Percentiles rank a stretch among this genome's conserved stretches.
Conservation (phyloP, 2,888 invertebrate genomes). For the Platypus cylindrus region DNA sequence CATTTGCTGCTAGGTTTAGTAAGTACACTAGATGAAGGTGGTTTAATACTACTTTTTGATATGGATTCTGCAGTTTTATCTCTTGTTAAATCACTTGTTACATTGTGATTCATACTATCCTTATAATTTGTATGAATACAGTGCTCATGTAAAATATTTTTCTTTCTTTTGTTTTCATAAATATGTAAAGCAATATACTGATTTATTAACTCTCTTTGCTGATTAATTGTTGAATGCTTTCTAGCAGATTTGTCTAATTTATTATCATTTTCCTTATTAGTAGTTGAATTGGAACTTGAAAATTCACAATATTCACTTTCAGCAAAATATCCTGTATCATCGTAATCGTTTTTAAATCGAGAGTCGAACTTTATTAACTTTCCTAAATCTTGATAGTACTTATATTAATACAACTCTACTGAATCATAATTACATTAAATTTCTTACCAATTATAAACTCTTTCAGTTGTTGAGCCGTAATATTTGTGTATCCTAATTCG, state of each 20-base stretch:
- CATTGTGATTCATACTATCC: not conserved
- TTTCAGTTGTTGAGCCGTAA: slow-evolving; percentile 60
- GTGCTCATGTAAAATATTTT: slow-evolving; percentile 13
- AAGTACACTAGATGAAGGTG: slow-evolving; percentile 7
- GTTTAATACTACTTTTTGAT: slow-evolving; percentile 8
- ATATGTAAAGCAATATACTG: slow-evolving; percentile 26
- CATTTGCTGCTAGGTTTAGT: slow-evolving; percentile 4
- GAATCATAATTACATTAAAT: not conserved
- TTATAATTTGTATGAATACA: slow-evolving; percentile 14
- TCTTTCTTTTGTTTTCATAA: slow-evolving; percentile 9
- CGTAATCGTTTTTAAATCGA: slow-evolving; percentile 21
- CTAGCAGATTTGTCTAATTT: too few species aligned
- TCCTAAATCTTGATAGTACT: slow-evolving; percentile 46
- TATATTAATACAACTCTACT: slow-evolving; percentile 5
- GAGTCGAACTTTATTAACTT: slow-evolving; percentile 50
- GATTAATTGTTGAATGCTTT: slow-evolving; percentile 30
- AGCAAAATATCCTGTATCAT: slow-evolving; percentile 14
- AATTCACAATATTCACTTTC: slow-evolving; percentile 9
- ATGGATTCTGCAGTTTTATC: slow-evolving; percentile 6
- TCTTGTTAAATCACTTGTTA: not conserved
- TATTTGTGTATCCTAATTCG: slow-evolving; percentile 62
- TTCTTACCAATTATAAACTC: slow-evolving; percentile 62
- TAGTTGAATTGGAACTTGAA: slow-evolving; percentile 4
- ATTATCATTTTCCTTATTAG: slow-evolving; percentile 5
- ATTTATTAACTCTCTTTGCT: slow-evolving; percentile 20